phyloP scores from a whole-genome alignment of 2,113 vertebrate species.

The Scomber scombrus region DNA sequence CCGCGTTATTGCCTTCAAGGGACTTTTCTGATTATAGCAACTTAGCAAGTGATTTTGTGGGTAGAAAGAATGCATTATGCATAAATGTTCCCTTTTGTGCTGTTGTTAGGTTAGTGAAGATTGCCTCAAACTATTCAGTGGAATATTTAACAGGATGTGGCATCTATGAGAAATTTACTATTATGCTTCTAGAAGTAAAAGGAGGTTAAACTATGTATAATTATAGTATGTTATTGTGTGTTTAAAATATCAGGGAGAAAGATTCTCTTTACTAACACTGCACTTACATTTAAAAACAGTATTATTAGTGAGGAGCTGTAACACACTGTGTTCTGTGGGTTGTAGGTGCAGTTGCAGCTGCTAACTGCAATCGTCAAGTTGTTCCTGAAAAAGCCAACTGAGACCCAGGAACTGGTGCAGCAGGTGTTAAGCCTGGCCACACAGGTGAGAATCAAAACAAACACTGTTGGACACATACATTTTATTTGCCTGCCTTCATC shows the following conservation, averaged over 20 bases:
- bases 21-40: background rate
- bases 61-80: background rate
- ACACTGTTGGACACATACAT: background rate
- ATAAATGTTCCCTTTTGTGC: background rate
- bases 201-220: background rate
- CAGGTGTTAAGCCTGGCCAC: constrained; percentile 98
- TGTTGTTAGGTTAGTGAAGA: background rate
- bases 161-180: background rate
- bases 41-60: constrained; percentile 16
- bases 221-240: background rate
- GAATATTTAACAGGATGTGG: background rate
- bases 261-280: background rate
- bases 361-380: constrained; percentile 97
- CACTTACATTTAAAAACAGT: background rate
- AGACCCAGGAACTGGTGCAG: constrained; percentile 98
- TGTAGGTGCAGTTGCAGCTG: constrained; percentile 95
- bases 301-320: background rate
- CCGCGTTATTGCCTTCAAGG: constrained; percentile 9
- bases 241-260: background rate
- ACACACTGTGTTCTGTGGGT: background rate
- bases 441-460: constrained; percentile 86
- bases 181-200: background rate
- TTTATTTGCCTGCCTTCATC: background rate
- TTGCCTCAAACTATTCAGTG: background rate
- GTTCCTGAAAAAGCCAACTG: constrained; percentile 97